These are phyloP conservation scores for Palythoa grandis DNA, from an alignment of 92 coral and sea anemone genomes.

Conservation along the genomic window DNA sequence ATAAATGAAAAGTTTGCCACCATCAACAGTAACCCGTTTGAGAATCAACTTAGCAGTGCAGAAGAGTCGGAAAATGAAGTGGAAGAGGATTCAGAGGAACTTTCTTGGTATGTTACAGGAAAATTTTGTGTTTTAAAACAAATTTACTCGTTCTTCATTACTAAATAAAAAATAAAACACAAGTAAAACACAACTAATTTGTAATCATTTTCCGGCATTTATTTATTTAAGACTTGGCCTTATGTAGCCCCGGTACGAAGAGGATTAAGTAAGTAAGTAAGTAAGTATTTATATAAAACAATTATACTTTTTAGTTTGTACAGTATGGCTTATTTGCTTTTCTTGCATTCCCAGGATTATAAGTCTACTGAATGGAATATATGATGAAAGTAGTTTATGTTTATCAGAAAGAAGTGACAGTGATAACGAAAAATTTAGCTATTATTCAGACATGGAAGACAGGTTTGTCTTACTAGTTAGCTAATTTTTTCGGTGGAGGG, in stretches of 20 bases:
- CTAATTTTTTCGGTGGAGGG: neutral
- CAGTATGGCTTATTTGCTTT: neutral
- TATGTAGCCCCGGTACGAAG: too few species aligned
- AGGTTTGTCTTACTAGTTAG: neutral
- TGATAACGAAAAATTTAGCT: neutral
- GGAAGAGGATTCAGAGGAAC: conserved; percentile 18
- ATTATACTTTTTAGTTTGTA: neutral
- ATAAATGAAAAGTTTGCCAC: conserved; percentile 9
- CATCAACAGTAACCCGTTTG: conserved; percentile 1
- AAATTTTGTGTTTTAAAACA: neutral
- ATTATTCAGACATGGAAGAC: neutral
- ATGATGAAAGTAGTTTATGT: conserved; percentile 1
- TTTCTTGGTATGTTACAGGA: conserved; percentile 1
- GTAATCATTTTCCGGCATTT: neutral
- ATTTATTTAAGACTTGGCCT: too few species aligned
- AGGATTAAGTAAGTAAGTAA: too few species aligned
- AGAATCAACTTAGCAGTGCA: conserved; percentile 1
- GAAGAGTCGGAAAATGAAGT: conserved; percentile 17
- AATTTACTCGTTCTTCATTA: neutral
- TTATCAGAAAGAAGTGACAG: neutral
- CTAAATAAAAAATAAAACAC: neutral
- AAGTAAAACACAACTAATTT: neutral
- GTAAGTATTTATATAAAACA: neutral
- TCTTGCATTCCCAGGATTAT: neutral
- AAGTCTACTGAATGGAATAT: neutral